Conservation (phyloP, 2,888 invertebrate species). For the Phyllotreta striolata region DNA sequence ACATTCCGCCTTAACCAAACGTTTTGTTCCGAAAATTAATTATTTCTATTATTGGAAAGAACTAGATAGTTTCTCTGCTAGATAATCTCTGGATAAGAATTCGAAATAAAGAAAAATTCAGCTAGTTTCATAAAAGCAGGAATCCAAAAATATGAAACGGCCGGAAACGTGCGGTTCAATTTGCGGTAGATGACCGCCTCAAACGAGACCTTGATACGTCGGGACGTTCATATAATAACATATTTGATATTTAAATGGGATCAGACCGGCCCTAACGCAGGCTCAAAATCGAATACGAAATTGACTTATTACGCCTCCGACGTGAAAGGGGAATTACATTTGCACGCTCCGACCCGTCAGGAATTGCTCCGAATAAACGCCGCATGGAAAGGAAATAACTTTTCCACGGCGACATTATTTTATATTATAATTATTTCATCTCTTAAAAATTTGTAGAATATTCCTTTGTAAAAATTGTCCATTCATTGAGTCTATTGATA, state of each 20-base stretch:
- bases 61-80: no score
- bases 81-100: no score
- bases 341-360: neutral
- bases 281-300: conserved; percentile 1
- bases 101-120: no score
- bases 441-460: no score
- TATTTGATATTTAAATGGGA: conserved; percentile 15
- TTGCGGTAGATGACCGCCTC: neutral
- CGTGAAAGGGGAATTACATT: conserved; percentile 4
- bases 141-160: no score
- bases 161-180: neutral
- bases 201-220: conserved; percentile 8
- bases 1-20: neutral
- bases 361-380: no score
- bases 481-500: no score
- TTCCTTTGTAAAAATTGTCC: no score
- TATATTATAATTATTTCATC: neutral
- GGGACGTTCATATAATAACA: conserved; percentile 10
- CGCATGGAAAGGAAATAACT: neutral
- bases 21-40: conserved; percentile 2
- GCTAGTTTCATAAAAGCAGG: no score
- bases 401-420: neutral
- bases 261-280: conserved; percentile 5
- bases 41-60: neutral
- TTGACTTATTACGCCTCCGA: conserved; percentile 5